These are phyloP conservation scores for Macaria notata DNA, from an alignment of 2,888 invertebrate species.

Conservation along the genomic window DNA sequence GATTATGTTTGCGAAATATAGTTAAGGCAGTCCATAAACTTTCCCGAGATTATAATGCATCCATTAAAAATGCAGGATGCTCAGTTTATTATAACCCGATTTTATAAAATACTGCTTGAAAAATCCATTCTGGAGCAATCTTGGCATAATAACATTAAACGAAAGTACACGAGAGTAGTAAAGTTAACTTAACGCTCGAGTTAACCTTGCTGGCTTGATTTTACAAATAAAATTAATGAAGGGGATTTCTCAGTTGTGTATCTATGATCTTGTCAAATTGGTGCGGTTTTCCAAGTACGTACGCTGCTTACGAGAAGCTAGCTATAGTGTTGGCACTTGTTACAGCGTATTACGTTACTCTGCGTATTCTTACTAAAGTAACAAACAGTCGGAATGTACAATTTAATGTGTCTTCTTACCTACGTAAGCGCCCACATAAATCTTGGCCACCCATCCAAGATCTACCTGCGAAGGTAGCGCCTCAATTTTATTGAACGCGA, in stretches of 20 bases:
- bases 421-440: too few relatives aligned
- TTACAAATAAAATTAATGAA: slow-evolving; percentile 33
- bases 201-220: slow-evolving; percentile 24
- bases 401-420: too few relatives aligned
- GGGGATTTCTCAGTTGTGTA: slow-evolving; percentile 26
- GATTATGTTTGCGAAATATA: too few relatives aligned
- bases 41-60: too few relatives aligned
- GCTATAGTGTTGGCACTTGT: slow-evolving; percentile 30
- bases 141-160: slow-evolving; percentile 9
- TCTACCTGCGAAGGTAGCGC: too few relatives aligned
- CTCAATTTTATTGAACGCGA: too few relatives aligned
- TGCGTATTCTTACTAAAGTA: background rate
- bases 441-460: too few relatives aligned
- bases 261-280: slow-evolving; percentile 62
- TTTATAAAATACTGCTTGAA: background rate
- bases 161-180: slow-evolving; percentile 22
- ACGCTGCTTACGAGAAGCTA: slow-evolving; percentile 46
- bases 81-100: too few relatives aligned
- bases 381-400: too few relatives aligned
- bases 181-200: slow-evolving; percentile 22
- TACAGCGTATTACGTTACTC: slow-evolving; percentile 24
- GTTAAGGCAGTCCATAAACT: too few relatives aligned
- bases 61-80: background rate
- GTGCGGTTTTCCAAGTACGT: slow-evolving; percentile 48
- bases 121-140: slow-evolving; percentile 6